These are phyloP conservation scores for Heliconius charithonia DNA, from an alignment of 2,888 invertebrate genomes.

Conservation along the genomic window DNA sequence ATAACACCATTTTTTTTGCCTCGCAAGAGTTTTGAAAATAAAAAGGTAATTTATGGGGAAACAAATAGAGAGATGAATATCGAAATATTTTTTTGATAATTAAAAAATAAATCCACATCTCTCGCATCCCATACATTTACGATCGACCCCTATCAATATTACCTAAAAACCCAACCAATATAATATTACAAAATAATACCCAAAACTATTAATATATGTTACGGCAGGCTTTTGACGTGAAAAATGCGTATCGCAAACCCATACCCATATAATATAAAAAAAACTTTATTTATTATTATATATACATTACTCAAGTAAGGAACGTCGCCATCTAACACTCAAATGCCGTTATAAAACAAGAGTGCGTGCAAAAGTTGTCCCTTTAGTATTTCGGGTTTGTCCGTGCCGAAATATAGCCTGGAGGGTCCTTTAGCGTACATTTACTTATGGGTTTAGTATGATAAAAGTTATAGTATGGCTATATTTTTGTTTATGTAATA, in stretches of 20 bases:
- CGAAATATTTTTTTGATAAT: too few relatives aligned
- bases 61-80: too few relatives aligned
- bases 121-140: neutral
- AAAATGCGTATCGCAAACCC: slow-evolving; percentile 6
- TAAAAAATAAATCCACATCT: too few relatives aligned
- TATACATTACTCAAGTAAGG: slow-evolving; percentile 14
- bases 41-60: too few relatives aligned
- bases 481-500: neutral
- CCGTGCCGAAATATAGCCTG: slow-evolving; percentile 27
- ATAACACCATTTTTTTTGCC: too few relatives aligned
- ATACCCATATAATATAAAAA: neutral
- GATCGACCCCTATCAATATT: neutral
- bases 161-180: neutral
- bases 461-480: neutral
- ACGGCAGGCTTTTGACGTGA: slow-evolving; percentile 5
- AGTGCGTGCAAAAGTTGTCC: slow-evolving; percentile 41
- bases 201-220: slow-evolving; percentile 12
- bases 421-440: slow-evolving; percentile 23
- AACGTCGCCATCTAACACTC: slow-evolving; percentile 15
- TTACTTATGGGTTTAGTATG: slow-evolving; percentile 12
- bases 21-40: too few relatives aligned
- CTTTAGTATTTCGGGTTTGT: slow-evolving; percentile 20
- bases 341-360: slow-evolving; percentile 38
- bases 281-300: neutral
- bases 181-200: slow-evolving; percentile 3